These are phyloP conservation scores for Myanophis thanlyinensis DNA, from an alignment of 2,113 vertebrate genomes.

Conservation along the genomic window DNA sequence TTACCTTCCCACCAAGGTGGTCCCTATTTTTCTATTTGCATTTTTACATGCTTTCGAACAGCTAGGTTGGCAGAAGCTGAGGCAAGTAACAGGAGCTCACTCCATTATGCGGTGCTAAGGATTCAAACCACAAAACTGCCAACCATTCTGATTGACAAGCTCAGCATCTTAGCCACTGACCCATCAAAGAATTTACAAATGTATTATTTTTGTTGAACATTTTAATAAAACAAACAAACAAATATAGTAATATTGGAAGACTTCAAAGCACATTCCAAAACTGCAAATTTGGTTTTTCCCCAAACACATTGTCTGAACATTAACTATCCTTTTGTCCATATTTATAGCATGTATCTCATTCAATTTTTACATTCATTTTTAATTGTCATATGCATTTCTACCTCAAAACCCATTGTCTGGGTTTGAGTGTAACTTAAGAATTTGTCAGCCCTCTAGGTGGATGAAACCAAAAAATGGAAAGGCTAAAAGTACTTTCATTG, in stretches of 20 bases:
- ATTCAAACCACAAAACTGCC: too few relatives aligned
- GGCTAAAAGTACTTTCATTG: neutral
- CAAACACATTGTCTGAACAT: neutral
- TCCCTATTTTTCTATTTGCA: too few relatives aligned
- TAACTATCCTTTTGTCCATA: neutral
- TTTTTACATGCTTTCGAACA: too few relatives aligned
- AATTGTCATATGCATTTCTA: neutral
- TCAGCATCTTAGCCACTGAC: too few relatives aligned
- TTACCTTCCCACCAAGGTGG: too few relatives aligned
- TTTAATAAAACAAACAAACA: neutral
- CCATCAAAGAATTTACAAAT: neutral
- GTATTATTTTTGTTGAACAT: neutral
- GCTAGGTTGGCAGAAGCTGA: too few relatives aligned
- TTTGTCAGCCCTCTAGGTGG: neutral
- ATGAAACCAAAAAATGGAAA: neutral
- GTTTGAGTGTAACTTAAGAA: neutral
- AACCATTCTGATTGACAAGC: too few relatives aligned
- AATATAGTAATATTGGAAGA: neutral
- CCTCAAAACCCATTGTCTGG: neutral
- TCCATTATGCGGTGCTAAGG: too few relatives aligned
- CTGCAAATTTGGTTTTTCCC: neutral
- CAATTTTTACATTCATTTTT: neutral
- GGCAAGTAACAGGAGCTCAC: too few relatives aligned
- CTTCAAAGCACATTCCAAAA: neutral
- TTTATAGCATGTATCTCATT: neutral